Percentiles rank a stretch among this genome's conserved stretches.
These are phyloP conservation scores for Eugnorisma glareosa DNA, from an alignment of 2,888 invertebrate genomes.

Conservation along the genomic window DNA sequence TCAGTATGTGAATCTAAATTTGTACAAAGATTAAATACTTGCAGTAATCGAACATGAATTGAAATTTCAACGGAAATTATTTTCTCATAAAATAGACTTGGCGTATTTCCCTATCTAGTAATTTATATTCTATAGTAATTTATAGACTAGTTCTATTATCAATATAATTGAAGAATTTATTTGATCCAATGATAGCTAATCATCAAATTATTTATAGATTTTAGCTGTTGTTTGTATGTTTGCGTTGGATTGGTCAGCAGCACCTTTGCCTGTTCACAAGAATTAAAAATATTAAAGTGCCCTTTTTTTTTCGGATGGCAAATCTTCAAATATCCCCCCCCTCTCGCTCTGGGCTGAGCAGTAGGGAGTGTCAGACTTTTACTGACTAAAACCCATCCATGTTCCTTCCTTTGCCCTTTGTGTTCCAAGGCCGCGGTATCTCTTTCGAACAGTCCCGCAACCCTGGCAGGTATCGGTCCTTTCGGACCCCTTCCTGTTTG, in stretches of 20 bases:
- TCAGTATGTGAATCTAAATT: neutral
- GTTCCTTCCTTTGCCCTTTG: too few relatives aligned
- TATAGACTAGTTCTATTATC: neutral
- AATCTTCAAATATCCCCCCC: too few relatives aligned
- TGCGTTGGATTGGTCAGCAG: neutral
- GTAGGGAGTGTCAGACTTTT: too few relatives aligned
- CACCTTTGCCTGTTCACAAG: neutral
- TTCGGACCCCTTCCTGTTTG: too few relatives aligned
- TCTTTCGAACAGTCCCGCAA: too few relatives aligned
- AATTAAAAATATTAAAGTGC: neutral
- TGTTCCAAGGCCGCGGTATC: too few relatives aligned
- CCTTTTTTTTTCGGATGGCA: neutral
- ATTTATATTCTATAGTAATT: conserved; percentile 1
- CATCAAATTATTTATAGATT: conserved; percentile 21
- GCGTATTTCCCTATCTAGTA: conserved; percentile 11
- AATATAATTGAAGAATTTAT: conserved; percentile 6
- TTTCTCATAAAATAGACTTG: neutral
- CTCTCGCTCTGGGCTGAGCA: too few relatives aligned
- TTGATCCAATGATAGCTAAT: conserved; percentile 28
- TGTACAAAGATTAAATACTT: neutral
- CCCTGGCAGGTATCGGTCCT: too few relatives aligned
- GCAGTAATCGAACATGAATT: too few relatives aligned
- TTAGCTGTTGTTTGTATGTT: conserved; percentile 4
- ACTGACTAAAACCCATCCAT: too few relatives aligned
- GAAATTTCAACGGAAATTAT: neutral